Evolutionary conservation across 2,888 invertebrate genomes (phyloP).

Genomic region (Eristalinus sepulchralis): DNA sequence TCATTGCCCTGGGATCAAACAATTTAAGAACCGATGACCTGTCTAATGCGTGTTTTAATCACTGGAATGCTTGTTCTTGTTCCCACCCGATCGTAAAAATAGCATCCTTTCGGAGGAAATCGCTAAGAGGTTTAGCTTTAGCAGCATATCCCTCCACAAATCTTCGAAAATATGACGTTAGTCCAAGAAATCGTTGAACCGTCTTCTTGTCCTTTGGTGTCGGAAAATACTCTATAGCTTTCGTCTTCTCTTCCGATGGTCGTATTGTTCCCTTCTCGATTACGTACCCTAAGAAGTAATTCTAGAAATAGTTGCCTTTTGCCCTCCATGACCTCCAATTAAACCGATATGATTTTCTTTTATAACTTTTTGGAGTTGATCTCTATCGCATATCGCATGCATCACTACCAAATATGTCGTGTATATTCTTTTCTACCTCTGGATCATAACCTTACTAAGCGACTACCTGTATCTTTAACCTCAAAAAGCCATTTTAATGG

Average conservation of each 20-base stretch:
- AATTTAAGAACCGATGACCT: background rate
- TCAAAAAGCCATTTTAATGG: too few species aligned
- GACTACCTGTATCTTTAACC: too few species aligned
- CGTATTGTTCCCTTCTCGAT: background rate
- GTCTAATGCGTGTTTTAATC: background rate
- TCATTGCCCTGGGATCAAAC: slow-evolving; percentile 3
- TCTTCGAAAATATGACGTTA: background rate
- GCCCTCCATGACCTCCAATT: too few species aligned
- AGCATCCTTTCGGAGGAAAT: background rate
- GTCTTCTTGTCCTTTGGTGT: background rate
- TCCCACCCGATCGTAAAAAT: background rate
- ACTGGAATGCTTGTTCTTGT: background rate
- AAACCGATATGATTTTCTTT: too few species aligned
- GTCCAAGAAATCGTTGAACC: background rate
- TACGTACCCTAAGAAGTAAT: background rate
- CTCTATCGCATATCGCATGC: too few species aligned
- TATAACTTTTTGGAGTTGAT: too few species aligned
- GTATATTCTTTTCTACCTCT: too few species aligned
- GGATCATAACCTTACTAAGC: too few species aligned
- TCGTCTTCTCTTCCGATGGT: background rate
- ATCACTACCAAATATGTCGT: too few species aligned
- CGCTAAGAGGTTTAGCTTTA: background rate
- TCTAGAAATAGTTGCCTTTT: too few species aligned
- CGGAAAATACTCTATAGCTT: background rate
- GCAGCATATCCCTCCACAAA: slow-evolving; percentile 4